These are phyloP conservation scores for Nothocercus nigrocapillus DNA, from an alignment of 2,113 vertebrate species.

Conservation along the genomic window DNA sequence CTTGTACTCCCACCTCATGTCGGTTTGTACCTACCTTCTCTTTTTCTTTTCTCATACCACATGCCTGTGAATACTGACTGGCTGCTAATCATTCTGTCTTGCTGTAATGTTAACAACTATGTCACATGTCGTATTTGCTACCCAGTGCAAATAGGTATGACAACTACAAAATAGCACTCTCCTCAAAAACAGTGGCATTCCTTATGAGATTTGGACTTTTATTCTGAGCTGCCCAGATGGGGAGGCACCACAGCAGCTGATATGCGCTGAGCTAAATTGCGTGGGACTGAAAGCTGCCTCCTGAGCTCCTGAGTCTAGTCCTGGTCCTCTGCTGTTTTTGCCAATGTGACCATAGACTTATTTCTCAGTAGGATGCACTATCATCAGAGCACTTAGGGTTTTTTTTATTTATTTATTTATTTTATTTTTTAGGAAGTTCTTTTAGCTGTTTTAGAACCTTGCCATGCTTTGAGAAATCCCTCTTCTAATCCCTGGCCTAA, in stretches of 20 bases:
- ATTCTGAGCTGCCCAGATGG: background rate
- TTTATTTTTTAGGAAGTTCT: too few species aligned
- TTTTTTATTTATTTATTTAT: too few species aligned
- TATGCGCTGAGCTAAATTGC: background rate
- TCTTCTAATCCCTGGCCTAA: background rate
- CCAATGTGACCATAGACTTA: background rate
- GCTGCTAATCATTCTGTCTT: background rate
- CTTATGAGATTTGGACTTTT: background rate
- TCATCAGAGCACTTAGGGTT: background rate
- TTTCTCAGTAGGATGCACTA: rapidly evolving
- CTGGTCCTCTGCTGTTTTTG: background rate
- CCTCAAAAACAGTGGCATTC: background rate
- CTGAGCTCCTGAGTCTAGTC: background rate
- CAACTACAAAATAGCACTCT: background rate
- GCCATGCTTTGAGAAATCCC: background rate
- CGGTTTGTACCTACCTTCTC: background rate
- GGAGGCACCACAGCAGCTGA: background rate
- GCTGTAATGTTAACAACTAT: background rate
- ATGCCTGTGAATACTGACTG: background rate
- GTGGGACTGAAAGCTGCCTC: background rate
- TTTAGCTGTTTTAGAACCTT: background rate
- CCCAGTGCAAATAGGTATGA: background rate
- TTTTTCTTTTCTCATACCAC: background rate
- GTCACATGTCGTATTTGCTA: background rate
- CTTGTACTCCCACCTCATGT: background rate